These are phyloP conservation scores for Neopipo cinnamomea DNA, from an alignment of 2,113 vertebrate genomes.

Conservation along the genomic window DNA sequence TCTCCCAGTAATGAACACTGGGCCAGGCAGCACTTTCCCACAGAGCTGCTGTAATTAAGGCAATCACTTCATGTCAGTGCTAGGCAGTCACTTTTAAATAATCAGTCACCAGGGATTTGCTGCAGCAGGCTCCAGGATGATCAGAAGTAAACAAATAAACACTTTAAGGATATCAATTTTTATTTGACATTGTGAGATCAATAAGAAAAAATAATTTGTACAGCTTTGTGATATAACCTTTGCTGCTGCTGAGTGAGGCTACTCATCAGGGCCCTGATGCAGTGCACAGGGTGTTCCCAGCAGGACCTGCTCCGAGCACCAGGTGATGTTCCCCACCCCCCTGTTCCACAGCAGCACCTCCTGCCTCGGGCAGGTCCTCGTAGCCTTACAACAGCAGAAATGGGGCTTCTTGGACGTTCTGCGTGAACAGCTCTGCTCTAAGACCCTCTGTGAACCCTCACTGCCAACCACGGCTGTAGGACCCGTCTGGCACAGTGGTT, in stretches of 20 bases:
- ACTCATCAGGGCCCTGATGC: not conserved
- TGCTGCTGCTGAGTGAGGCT: slow-evolving; percentile 56
- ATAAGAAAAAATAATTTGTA: slow-evolving; percentile 70
- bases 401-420: not conserved
- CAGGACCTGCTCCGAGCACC: not conserved
- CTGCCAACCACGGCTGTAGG: not conserved
- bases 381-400: not conserved
- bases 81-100: not conserved
- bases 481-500: not conserved
- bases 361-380: not conserved
- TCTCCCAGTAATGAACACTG: not conserved
- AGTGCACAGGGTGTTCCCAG: slow-evolving; percentile 1
- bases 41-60: not conserved
- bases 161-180: slow-evolving; percentile 70
- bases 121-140: not conserved
- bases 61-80: not conserved
- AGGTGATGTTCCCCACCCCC: not conserved
- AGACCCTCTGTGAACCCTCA: not conserved
- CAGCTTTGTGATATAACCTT: slow-evolving; percentile 65
- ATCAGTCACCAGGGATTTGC: not conserved
- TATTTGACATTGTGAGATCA: slow-evolving; percentile 73
- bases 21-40: not conserved
- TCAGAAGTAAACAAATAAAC: slow-evolving; percentile 13
- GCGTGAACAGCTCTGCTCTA: not conserved
- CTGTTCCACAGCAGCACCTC: not conserved